Conservation (phyloP, 2,888 invertebrate genomes). For the Gymnosoma rotundatum region DNA sequence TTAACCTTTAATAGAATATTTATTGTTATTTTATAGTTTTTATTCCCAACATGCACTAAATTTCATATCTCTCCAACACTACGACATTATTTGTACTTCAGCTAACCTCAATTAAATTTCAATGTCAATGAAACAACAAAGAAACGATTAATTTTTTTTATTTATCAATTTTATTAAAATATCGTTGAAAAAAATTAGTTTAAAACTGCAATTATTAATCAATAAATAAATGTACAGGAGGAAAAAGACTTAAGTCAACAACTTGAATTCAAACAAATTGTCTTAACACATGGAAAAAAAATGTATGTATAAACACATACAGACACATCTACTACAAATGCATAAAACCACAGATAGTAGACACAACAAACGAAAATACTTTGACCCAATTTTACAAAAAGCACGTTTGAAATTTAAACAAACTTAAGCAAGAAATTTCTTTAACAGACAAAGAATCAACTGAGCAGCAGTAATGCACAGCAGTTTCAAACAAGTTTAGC, state of each 20-base stretch:
- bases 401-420: constrained; percentile 57
- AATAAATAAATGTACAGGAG: not conserved
- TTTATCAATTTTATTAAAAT: constrained; percentile 9
- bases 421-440: constrained; percentile 43
- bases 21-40: not conserved
- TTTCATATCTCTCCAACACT: not conserved
- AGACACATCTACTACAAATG: not conserved
- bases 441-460: constrained; percentile 21
- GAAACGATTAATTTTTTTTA: not conserved
- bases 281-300: not conserved
- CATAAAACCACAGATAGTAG: constrained; percentile 21
- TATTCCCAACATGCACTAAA: not conserved
- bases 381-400: constrained; percentile 68
- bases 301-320: not conserved
- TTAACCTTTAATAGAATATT: not conserved
- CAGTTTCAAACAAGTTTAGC: not conserved
- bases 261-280: constrained; percentile 56
- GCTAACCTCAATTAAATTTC: constrained; percentile 35
- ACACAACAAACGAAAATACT: constrained; percentile 48
- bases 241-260: constrained; percentile 45
- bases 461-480: not conserved
- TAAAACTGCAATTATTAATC: constrained; percentile 39
- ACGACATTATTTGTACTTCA: not conserved
- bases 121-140: constrained; percentile 43
- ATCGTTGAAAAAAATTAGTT: constrained; percentile 26